Evolutionary conservation across 2,797 vertebrate species (phyloP).

Genomic region (Caiman crocodilus): DNA sequence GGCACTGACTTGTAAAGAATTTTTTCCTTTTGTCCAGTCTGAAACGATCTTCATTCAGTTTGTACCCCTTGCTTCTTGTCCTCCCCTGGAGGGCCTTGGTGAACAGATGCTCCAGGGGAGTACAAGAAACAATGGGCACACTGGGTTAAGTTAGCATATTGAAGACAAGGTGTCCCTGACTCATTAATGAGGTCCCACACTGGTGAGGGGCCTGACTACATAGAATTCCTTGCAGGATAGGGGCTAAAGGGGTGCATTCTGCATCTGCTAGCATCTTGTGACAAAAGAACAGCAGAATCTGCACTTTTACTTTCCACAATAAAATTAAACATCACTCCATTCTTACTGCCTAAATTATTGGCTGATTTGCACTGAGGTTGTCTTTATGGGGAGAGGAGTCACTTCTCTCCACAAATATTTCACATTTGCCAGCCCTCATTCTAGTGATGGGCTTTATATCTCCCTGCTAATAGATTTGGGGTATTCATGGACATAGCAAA

Average conservation of each 20-base stretch:
- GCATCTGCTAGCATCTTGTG: not conserved
- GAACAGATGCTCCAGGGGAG: no score
- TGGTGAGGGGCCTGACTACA: not conserved
- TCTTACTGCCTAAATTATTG: not conserved
- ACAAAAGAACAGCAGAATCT: not conserved
- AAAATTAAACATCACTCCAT: no score
- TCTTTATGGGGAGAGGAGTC: not conserved
- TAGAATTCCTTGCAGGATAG: no score
- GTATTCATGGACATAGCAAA: not conserved
- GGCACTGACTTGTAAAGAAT: no score
- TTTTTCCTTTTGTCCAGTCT: no score
- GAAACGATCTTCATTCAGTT: no score
- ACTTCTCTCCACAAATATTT: not conserved
- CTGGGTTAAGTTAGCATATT: no score
- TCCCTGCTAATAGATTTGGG: not conserved
- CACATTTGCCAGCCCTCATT: accelerated
- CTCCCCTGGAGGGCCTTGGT: no score
- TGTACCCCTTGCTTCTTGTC: no score
- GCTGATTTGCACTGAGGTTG: not conserved
- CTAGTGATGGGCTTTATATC: not conserved
- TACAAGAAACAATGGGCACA: no score
- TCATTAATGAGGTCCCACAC: not conserved
- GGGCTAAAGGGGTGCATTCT: no score
- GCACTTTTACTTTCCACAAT: not conserved
- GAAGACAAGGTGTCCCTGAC: no score